Percentiles rank a stretch among this genome's conserved stretches.
phyloP scores from a whole-genome alignment of 1,140 invertebrate genomes.

The Argopecten irradians region DNA sequence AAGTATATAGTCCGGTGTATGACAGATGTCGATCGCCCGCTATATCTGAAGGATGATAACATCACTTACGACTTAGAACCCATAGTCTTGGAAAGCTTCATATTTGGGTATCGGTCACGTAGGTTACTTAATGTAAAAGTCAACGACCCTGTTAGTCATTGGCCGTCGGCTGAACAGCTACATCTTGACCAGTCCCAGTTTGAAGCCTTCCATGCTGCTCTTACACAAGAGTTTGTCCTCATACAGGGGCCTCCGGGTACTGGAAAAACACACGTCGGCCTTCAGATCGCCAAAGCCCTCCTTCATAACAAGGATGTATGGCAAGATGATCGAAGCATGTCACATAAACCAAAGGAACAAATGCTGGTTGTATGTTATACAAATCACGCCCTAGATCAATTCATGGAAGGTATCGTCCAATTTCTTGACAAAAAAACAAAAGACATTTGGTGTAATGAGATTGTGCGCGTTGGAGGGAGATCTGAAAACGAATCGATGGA shows the following conservation, averaged over 20 bases:
- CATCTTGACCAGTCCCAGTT: slow-evolving; percentile 76
- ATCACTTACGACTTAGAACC: not conserved
- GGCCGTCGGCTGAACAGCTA: slow-evolving; percentile 65
- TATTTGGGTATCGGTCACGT: not conserved
- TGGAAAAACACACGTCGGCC: slow-evolving; percentile 69
- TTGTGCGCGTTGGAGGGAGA: slow-evolving; percentile 86
- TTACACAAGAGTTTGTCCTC: slow-evolving; percentile 79
- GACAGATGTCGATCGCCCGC: slow-evolving; percentile 54
- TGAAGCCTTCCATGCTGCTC: slow-evolving; percentile 75
- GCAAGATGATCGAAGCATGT: slow-evolving; percentile 29
- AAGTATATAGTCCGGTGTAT: slow-evolving; percentile 67
- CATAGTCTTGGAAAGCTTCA: not conserved
- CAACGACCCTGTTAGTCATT: slow-evolving; percentile 50
- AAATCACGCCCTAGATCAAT: slow-evolving; percentile 93
- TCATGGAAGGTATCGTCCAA: slow-evolving; percentile 82
- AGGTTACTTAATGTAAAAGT: slow-evolving; percentile 28
- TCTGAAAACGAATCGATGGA: slow-evolving; percentile 78
- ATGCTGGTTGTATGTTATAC: slow-evolving; percentile 90
- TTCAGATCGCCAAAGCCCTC: slow-evolving; percentile 71
- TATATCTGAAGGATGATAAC: slow-evolving; percentile 49
- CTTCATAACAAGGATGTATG: slow-evolving; percentile 66
- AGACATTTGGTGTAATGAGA: slow-evolving; percentile 38
- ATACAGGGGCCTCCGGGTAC: slow-evolving; percentile 82
- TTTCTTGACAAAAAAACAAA: slow-evolving; percentile 52
- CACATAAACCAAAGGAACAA: slow-evolving; percentile 69